Conservation (phyloP, 2,888 invertebrate genomes). For the Andrena minutula region DNA sequence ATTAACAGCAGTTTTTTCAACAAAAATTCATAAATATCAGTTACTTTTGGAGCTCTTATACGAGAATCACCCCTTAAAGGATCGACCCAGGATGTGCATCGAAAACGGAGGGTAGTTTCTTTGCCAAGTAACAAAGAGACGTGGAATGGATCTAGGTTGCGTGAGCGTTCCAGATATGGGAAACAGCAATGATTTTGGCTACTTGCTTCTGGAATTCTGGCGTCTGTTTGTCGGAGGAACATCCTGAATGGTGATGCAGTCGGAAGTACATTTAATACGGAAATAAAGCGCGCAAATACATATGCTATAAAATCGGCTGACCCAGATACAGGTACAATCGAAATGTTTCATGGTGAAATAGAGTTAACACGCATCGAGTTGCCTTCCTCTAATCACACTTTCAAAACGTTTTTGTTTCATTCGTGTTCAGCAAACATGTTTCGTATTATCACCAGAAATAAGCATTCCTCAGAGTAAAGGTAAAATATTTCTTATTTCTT, state of each 20-base stretch:
- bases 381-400: background rate
- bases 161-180: constrained; percentile 25
- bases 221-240: background rate
- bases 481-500: no score
- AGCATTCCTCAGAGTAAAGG: no score
- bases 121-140: constrained; percentile 37
- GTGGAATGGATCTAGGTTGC: constrained; percentile 27
- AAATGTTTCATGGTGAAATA: background rate
- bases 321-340: background rate
- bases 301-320: background rate
- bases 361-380: background rate
- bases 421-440: no score
- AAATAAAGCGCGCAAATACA: no score
- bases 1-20: no score
- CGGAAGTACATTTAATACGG: background rate
- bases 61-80: background rate
- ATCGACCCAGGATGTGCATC: constrained; percentile 3
- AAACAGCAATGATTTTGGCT: constrained; percentile 39
- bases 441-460: no score
- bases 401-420: background rate
- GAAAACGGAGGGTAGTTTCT: constrained; percentile 4
- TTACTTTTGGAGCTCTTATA: background rate
- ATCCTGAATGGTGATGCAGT: constrained; percentile 11
- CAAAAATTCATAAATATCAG: no score
- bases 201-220: constrained; percentile 8